Evolutionary conservation across 2,113 vertebrate genomes (phyloP).

Genomic region (Actenoides lindsayi): DNA sequence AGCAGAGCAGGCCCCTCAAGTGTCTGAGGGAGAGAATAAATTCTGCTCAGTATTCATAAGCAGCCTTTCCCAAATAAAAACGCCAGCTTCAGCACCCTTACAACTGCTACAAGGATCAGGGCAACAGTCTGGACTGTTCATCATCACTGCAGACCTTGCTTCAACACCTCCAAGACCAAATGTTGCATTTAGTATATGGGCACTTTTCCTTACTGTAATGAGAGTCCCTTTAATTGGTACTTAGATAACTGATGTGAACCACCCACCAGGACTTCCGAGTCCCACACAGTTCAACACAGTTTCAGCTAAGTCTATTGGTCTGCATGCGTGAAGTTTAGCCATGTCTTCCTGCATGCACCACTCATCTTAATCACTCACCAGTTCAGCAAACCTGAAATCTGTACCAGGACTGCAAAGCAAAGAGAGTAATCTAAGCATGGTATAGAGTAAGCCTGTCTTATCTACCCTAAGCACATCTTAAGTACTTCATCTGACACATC

Average conservation of each 20-base stretch:
- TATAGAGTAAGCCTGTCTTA: background rate
- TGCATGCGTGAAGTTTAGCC: background rate
- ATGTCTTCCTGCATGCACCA: accelerated
- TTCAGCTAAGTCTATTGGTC: background rate
- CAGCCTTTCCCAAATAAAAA: constrained; percentile 3
- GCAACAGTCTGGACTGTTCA: background rate
- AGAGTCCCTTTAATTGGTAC: background rate
- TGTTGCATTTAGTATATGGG: background rate
- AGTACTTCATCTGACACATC: background rate
- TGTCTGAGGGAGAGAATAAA: constrained; percentile 33
- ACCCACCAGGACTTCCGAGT: accelerated
- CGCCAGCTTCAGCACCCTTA: background rate
- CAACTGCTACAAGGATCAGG: background rate
- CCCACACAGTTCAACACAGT: background rate
- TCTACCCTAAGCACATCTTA: background rate
- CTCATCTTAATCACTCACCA: background rate
- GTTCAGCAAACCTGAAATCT: background rate
- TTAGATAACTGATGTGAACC: background rate
- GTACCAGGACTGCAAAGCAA: background rate
- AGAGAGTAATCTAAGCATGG: background rate
- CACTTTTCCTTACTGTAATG: background rate
- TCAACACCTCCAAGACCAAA: background rate
- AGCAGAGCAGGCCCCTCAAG: constrained; percentile 35
- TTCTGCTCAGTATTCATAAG: background rate
- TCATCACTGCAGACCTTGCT: background rate